Evolutionary conservation across 2,888 invertebrate species (phyloP).

Genomic region (Phaonia tiefii): DNA sequence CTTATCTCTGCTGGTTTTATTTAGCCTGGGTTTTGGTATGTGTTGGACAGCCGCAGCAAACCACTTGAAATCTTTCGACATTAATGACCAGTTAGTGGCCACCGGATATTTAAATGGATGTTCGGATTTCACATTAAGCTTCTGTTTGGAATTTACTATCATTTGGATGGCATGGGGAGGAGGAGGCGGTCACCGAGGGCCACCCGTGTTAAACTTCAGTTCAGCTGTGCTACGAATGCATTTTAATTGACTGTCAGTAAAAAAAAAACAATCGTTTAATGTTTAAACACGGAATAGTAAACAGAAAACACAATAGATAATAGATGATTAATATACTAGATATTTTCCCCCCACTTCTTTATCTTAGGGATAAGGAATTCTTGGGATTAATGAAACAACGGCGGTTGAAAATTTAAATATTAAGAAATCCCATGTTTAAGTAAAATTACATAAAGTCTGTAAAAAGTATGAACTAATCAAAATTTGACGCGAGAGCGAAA

Average conservation of each 20-base stretch:
- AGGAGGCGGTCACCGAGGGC: background rate
- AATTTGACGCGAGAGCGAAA: too few species aligned
- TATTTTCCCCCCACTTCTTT: background rate
- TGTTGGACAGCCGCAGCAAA: too few species aligned
- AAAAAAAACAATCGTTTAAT: constrained; percentile 12
- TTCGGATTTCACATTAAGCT: constrained; percentile 13
- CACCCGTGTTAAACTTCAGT: background rate
- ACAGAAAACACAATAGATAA: constrained; percentile 7
- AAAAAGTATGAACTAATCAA: too few species aligned
- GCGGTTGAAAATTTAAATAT: too few species aligned
- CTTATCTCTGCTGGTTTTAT: constrained; percentile 26
- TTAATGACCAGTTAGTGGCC: constrained; percentile 37
- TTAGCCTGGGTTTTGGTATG: too few species aligned
- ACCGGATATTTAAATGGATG: constrained; percentile 36
- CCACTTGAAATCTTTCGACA: constrained; percentile 28
- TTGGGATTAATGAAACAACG: too few species aligned
- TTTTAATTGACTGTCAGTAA: constrained; percentile 5
- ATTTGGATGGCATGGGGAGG: background rate
- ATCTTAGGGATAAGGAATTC: too few species aligned
- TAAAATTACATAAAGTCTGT: too few species aligned
- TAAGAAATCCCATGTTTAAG: too few species aligned
- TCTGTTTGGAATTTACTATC: background rate
- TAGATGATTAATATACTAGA: background rate
- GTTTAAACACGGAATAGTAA: constrained; percentile 10
- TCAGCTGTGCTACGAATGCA: background rate